These are phyloP conservation scores for Ornithoptera priamus DNA, from an alignment of 2,888 invertebrate genomes.

Conservation along the genomic window DNA sequence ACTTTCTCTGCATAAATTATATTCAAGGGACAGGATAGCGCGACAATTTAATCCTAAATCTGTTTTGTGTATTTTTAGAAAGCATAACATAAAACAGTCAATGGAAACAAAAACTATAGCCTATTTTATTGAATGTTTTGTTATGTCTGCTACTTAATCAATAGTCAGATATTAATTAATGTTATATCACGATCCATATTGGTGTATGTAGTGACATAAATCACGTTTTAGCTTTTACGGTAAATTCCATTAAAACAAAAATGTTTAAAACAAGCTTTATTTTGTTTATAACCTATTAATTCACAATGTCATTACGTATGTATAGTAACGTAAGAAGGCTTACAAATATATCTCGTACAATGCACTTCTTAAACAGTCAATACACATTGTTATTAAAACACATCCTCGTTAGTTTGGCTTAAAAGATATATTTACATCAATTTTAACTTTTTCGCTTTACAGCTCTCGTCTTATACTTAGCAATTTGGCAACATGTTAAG, in stretches of 20 bases:
- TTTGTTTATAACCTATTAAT: slow-evolving; percentile 64
- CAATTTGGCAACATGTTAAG: slow-evolving; percentile 76
- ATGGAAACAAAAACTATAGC: not conserved
- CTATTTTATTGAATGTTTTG: not conserved
- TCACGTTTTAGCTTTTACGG: not conserved
- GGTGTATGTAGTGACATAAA: too few species aligned
- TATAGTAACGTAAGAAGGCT: slow-evolving; percentile 54
- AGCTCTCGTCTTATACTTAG: slow-evolving; percentile 65
- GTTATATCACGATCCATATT: too few species aligned
- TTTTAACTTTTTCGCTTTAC: slow-evolving; percentile 53
- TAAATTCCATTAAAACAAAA: slow-evolving; percentile 40
- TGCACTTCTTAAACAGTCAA: slow-evolving; percentile 54
- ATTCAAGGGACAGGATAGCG: slow-evolving; percentile 4
- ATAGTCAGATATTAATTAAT: not conserved
- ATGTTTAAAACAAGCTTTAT: slow-evolving; percentile 78
- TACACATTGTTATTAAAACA: slow-evolving; percentile 63
- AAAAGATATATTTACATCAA: slow-evolving; percentile 71
- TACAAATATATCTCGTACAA: slow-evolving; percentile 49
- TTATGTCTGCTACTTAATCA: not conserved
- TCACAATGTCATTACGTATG: slow-evolving; percentile 58
- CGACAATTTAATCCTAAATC: slow-evolving; percentile 15
- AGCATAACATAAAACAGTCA: not conserved
- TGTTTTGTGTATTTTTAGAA: slow-evolving; percentile 4
- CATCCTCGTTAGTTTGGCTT: slow-evolving; percentile 63
- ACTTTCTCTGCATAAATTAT: slow-evolving; percentile 67